These are phyloP conservation scores for Drosophila stalkeri DNA, from an alignment of 2,888 invertebrate species.

Conservation along the genomic window DNA sequence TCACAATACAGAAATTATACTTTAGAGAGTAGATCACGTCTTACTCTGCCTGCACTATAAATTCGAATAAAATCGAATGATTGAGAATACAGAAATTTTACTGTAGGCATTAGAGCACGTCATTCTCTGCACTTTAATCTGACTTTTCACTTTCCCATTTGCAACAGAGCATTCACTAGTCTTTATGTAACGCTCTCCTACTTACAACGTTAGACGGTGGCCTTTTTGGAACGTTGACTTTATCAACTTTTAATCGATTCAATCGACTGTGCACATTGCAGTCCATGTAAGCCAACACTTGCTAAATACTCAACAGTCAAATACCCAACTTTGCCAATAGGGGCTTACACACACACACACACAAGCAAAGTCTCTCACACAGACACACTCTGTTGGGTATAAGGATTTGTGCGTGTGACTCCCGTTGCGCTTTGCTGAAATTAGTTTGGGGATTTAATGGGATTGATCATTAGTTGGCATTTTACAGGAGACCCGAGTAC, in stretches of 20 bases:
- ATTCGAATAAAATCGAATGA: too few relatives aligned
- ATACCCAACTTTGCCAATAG: constrained; percentile 27
- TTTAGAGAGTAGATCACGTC: too few relatives aligned
- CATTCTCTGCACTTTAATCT: too few relatives aligned
- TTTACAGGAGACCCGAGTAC: constrained; percentile 2
- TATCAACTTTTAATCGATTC: constrained; percentile 71
- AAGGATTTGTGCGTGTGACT: constrained; percentile 35
- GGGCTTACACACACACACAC: constrained; percentile 1
- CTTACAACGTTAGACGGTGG: neutral
- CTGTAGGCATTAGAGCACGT: too few relatives aligned
- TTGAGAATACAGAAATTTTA: too few relatives aligned
- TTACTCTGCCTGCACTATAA: too few relatives aligned
- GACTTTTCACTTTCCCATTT: too few relatives aligned
- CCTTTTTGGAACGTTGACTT: constrained; percentile 32
- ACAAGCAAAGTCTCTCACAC: neutral
- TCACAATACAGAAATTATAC: too few relatives aligned
- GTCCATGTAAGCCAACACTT: constrained; percentile 40
- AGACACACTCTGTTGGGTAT: neutral
- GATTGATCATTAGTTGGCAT: constrained; percentile 63
- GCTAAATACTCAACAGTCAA: constrained; percentile 36
- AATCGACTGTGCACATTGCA: constrained; percentile 62
- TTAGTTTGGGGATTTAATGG: constrained; percentile 69
- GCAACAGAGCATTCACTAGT: neutral
- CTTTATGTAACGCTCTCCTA: neutral
- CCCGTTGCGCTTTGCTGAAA: constrained; percentile 47